A percentile compares a stretch with the other conserved stretches of the same genome.
Conservation (phyloP, 2,797 vertebrate species). For the Microchirus variegatus region DNA sequence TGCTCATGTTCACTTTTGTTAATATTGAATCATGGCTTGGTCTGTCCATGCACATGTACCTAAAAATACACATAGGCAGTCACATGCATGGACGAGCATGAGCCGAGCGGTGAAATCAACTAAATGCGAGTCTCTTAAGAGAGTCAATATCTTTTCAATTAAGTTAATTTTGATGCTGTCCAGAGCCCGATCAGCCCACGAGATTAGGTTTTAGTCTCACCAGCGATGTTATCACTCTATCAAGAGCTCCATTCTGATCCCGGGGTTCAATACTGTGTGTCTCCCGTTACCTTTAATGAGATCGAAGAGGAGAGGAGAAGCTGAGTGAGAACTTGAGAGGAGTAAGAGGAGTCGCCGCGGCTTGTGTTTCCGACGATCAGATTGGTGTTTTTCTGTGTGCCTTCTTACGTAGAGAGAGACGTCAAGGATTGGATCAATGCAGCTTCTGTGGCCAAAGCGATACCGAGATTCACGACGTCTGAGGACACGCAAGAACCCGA, state of each 20-base stretch:
- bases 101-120: conserved; percentile 8
- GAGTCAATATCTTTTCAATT: conserved; percentile 57
- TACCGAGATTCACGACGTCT: background rate
- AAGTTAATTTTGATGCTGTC: conserved; percentile 41
- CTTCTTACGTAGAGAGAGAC: conserved; percentile 12
- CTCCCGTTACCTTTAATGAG: conserved; percentile 58
- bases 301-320: conserved; percentile 20
- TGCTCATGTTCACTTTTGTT: too few species aligned
- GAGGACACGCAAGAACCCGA: too few species aligned
- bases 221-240: conserved; percentile 30
- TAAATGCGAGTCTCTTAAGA: background rate
- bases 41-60: background rate
- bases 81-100: conserved; percentile 2
- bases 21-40: too few species aligned
- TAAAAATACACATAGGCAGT: background rate
- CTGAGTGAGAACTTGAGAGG: conserved; percentile 56
- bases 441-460: conserved; percentile 1
- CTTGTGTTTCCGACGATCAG: conserved; percentile 36
- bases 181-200: conserved; percentile 18
- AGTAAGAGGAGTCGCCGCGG: conserved; percentile 43
- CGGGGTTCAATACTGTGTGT: conserved; percentile 7
- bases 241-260: conserved; percentile 38
- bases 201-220: conserved; percentile 35
- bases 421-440: conserved; percentile 22
- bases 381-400: conserved; percentile 29